Percentiles rank a stretch among this genome's conserved stretches.
These are phyloP conservation scores for Caranx melampygus DNA, from an alignment of 2,113 vertebrate species.

Conservation along the genomic window DNA sequence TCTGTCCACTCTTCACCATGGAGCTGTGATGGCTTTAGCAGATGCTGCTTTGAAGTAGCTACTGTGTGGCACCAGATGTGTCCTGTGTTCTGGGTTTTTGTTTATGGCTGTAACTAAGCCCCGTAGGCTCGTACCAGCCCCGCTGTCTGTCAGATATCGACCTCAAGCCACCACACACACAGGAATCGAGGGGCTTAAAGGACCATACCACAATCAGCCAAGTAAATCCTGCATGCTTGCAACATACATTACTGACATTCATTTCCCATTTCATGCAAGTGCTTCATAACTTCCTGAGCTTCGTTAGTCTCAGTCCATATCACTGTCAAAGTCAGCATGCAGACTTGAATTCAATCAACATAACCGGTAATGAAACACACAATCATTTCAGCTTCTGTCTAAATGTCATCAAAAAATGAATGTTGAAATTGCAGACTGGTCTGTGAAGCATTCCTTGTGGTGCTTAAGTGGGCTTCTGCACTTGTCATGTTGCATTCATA, in stretches of 20 bases:
- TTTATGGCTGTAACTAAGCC: slow-evolving; percentile 68
- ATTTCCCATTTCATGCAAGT: slow-evolving; percentile 1
- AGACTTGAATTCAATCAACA: not conserved
- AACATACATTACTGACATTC: not conserved
- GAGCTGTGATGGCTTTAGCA: slow-evolving; percentile 56
- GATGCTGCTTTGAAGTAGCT: slow-evolving; percentile 58
- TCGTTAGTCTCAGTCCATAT: not conserved
- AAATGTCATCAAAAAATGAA: not conserved
- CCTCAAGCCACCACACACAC: slow-evolving; percentile 48
- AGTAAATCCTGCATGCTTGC: not conserved
- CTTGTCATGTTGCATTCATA: not conserved
- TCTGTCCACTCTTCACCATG: slow-evolving; percentile 9
- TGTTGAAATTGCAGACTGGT: not conserved
- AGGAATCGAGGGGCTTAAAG: slow-evolving; percentile 7
- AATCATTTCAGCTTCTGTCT: not conserved
- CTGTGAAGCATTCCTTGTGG: not conserved
- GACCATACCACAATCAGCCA: not conserved
- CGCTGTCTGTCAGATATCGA: slow-evolving; percentile 64
- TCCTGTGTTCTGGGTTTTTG: slow-evolving; percentile 48
- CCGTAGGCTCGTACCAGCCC: slow-evolving; percentile 50
- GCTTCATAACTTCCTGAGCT: not conserved
- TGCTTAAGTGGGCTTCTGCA: not conserved
- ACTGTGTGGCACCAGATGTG: slow-evolving; percentile 66
- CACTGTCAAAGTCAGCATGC: not conserved
- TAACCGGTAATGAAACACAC: not conserved